These are phyloP conservation scores for Amphiduros pacificus DNA, from an alignment of 2,888 invertebrate species.

Conservation along the genomic window DNA sequence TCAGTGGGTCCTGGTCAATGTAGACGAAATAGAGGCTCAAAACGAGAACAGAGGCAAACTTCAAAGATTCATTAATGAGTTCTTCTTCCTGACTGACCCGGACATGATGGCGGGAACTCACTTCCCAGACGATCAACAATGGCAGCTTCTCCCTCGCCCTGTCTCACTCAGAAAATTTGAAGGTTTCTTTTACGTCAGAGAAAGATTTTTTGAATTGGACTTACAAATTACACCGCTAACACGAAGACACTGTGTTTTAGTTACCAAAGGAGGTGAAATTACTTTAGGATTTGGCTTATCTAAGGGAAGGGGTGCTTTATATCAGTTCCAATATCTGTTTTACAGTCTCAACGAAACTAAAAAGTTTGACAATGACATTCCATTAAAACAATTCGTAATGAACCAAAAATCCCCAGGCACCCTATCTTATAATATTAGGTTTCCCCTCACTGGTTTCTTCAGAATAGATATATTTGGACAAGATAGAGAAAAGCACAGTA, in stretches of 20 bases:
- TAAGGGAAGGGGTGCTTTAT: background rate
- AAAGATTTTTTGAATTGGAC: conserved; percentile 45
- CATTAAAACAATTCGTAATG: background rate
- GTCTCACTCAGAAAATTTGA: conserved; percentile 41
- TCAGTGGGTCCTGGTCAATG: conserved; percentile 46
- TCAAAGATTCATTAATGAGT: conserved; percentile 51
- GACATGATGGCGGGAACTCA: conserved; percentile 52
- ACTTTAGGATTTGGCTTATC: conserved; percentile 36
- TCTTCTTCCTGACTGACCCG: conserved; percentile 52
- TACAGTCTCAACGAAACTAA: background rate
- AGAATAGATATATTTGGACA: conserved; percentile 7
- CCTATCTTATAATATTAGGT: background rate
- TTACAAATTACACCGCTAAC: conserved; percentile 38
- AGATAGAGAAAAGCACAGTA: background rate
- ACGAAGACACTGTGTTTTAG: conserved; percentile 37
- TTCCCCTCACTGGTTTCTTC: background rate
- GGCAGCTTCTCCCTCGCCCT: conserved; percentile 47
- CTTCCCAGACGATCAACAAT: conserved; percentile 44
- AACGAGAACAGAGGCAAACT: conserved; percentile 23
- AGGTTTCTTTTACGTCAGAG: conserved; percentile 46
- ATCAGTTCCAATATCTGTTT: conserved; percentile 1
- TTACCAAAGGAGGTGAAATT: conserved; percentile 41
- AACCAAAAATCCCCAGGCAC: background rate
- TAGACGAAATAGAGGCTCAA: conserved; percentile 32
- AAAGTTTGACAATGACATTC: background rate